A percentile compares a stretch with the other conserved stretches of the same genome.
Conservation (phyloP, 2,113 vertebrate species). For the Bujurquina vittata region DNA sequence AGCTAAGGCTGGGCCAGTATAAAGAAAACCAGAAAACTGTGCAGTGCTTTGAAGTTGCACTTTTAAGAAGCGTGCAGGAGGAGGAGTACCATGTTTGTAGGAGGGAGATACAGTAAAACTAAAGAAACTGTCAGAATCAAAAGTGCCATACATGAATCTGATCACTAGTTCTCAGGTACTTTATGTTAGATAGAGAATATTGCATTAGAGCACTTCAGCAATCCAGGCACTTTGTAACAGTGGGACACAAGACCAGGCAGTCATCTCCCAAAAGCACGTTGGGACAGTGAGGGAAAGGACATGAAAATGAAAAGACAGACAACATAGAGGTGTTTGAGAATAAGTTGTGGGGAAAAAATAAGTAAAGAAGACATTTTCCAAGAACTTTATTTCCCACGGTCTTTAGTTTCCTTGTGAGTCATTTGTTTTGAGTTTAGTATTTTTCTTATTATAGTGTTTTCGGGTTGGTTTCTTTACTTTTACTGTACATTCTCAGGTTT, state of each 20-base stretch:
- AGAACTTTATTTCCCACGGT: not conserved
- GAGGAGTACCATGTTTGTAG: not conserved
- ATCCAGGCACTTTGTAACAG: not conserved
- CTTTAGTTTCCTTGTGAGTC: too few relatives aligned
- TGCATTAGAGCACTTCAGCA: not conserved
- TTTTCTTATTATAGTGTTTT: too few relatives aligned
- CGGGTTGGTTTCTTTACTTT: too few relatives aligned
- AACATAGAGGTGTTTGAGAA: not conserved
- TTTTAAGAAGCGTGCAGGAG: not conserved
- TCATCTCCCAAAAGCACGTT: not conserved
- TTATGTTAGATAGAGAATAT: not conserved
- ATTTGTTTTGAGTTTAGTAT: too few relatives aligned
- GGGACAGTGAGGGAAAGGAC: not conserved
- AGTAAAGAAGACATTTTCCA: not conserved
- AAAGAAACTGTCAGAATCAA: not conserved
- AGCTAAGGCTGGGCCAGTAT: conserved; percentile 10
- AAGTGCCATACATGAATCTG: not conserved
- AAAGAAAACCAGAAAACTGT: not conserved
- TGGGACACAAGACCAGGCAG: not conserved
- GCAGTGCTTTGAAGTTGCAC: not conserved
- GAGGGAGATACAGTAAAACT: not conserved
- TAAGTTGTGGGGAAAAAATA: not conserved
- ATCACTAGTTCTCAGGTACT: not conserved
- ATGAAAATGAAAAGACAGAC: not conserved
- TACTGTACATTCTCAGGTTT: too few relatives aligned